Conservation (phyloP, 2,888 invertebrate species). For the Mythimna lalbum region DNA sequence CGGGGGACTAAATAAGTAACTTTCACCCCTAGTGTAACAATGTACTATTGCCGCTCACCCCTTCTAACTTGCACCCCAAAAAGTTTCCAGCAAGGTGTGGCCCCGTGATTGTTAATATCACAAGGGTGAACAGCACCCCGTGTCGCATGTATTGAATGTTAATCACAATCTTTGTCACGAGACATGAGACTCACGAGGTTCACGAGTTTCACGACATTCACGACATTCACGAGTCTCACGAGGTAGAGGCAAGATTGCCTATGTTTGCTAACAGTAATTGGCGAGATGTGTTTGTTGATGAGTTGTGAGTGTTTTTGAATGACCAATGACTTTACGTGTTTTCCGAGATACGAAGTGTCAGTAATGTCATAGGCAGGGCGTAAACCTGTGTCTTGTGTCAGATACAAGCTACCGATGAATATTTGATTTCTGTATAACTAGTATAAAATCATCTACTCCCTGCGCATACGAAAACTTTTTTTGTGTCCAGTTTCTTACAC, state of each 20-base stretch:
- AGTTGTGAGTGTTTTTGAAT: background rate
- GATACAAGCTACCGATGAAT: too few species aligned
- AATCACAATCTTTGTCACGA: constrained; percentile 38
- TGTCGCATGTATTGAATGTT: constrained; percentile 59
- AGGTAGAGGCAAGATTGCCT: constrained; percentile 11
- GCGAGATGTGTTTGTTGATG: background rate
- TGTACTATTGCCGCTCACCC: constrained; percentile 1
- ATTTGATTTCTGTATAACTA: too few species aligned
- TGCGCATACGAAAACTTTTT: too few species aligned
- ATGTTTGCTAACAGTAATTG: constrained; percentile 28
- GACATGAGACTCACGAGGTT: background rate
- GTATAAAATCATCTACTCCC: too few species aligned
- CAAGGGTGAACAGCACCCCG: constrained; percentile 31
- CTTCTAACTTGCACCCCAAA: constrained; percentile 16
- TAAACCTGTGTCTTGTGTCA: too few species aligned
- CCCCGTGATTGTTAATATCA: constrained; percentile 64
- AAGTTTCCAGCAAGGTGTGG: constrained; percentile 55
- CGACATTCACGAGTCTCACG: too few species aligned
- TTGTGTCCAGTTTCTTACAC: too few species aligned
- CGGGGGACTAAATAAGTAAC: too few species aligned
- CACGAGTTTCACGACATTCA: background rate
- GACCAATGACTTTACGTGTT: too few species aligned
- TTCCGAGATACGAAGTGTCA: too few species aligned
- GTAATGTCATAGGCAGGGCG: too few species aligned
- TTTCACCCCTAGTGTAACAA: too few species aligned